Base-by-base conservation (phyloP, 2,888 invertebrate species). In the Drosophila mettleri region DNA sequence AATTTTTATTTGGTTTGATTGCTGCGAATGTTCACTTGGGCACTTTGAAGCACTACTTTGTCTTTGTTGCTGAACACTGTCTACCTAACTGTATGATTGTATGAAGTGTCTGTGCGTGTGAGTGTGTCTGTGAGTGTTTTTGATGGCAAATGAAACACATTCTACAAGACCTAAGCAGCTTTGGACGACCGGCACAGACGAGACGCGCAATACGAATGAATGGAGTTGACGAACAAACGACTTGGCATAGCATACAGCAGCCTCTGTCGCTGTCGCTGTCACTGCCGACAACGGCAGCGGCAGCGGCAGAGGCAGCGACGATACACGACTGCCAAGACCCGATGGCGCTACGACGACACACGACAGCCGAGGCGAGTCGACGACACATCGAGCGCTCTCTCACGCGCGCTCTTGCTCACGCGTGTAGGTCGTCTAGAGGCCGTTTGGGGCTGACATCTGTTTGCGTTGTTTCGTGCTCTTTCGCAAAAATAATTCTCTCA, bases 371-470 rank as follows among this genome's bases (percentile, higher is more conserved):
- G 9, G 8, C 27, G 53, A 55, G 14, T 27, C 57, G 46, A 46
- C 29, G 33, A 51, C 55, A 52, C 61, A 16, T 43, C 27, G 52
- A 18, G 18, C 31, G 41, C 59, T 52, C 52, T 62, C 51, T 58
- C 53, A 18, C 36, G 48, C 14, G 45, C 59, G 45, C 46, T 41
- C 49, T 29, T 46, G 85, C 85, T 87, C 79, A 77, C 74, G 81
- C 85, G 87, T 80, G 90, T 90, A 90, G 90, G 90, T 90, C 90
- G 90, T 90, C 90, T 90, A 90, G 88, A 90, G 90, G 90, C 90
- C 90, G 90, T 79, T 79, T 79, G 67, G 59, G 51, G 41, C 62
- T 76, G 74, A 67, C 66, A 61, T 64, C 51, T 66, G 60, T 39
- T 65, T 10, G 60, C 7, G 14, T 24, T 51, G 24, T 5, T 41